Percentiles rank a stretch among this genome's conserved stretches.
Evolutionary conservation across 2,888 invertebrate species (phyloP).

Genomic region (Pherbina coryleti): DNA sequence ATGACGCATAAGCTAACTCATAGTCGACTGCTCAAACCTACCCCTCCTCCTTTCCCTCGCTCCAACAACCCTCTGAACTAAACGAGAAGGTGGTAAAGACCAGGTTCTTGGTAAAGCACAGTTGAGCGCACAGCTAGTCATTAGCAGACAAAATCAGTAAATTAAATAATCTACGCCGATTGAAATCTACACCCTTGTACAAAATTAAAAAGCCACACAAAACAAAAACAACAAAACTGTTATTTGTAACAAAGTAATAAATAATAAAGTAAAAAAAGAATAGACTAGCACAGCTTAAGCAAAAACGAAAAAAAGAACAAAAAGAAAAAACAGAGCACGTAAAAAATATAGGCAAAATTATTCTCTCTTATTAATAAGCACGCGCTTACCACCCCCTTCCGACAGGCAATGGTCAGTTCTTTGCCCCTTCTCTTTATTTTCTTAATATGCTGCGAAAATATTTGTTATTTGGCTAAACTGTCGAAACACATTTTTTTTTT

Average conservation of each 20-base stretch:
- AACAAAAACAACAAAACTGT: background rate
- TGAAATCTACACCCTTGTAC: constrained; percentile 20
- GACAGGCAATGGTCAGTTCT: constrained; percentile 23
- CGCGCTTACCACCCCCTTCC: too few relatives aligned
- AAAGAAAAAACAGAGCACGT: background rate
- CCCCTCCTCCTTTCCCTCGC: too few relatives aligned
- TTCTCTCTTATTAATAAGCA: too few relatives aligned
- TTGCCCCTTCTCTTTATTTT: background rate
- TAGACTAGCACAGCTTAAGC: background rate
- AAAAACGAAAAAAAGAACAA: constrained; percentile 21
- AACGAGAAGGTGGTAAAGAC: background rate
- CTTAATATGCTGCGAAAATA: background rate
- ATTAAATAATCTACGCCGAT: constrained; percentile 33
- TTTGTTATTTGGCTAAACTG: background rate
- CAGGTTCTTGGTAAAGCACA: background rate
- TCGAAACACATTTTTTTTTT: background rate
- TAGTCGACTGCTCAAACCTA: too few relatives aligned
- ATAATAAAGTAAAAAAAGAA: background rate
- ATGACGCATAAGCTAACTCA: background rate
- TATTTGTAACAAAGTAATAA: constrained; percentile 12
- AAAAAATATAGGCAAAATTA: too few relatives aligned
- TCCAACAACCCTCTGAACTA: too few relatives aligned
- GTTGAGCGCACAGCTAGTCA: background rate
- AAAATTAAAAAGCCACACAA: background rate
- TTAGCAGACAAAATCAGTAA: constrained; percentile 34